phyloP scores from a whole-genome alignment of 2,113 vertebrate genomes.

The Coptodon rendalli region DNA sequence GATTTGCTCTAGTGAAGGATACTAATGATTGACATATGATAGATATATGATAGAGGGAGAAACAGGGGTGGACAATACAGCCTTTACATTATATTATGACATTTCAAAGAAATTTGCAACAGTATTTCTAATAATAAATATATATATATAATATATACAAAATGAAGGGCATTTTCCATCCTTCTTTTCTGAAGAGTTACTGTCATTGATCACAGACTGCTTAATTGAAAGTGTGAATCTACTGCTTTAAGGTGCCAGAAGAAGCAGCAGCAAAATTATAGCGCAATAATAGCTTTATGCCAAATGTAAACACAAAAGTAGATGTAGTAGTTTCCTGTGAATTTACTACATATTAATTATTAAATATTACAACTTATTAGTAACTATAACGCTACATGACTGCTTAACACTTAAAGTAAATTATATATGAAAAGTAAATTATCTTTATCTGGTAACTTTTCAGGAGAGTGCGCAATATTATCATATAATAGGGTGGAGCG shows the following conservation, averaged over 20 bases:
- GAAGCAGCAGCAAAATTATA: neutral
- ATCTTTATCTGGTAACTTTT: neutral
- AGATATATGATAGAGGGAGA: neutral
- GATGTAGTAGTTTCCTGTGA: neutral
- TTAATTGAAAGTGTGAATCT: neutral
- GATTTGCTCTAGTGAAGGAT: neutral
- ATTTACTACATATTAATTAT: neutral
- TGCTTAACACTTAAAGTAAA: neutral
- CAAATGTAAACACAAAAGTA: neutral
- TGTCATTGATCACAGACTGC: neutral
- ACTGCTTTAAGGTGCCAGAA: neutral
- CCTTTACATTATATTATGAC: neutral
- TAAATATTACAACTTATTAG: neutral
- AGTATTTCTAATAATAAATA: neutral
- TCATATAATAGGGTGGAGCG: neutral
- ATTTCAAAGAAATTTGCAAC: neutral
- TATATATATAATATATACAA: too few relatives aligned
- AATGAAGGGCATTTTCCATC: neutral
- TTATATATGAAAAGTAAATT: neutral
- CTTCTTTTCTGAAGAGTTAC: neutral
- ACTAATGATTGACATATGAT: neutral
- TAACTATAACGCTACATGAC: neutral
- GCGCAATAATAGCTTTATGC: neutral
- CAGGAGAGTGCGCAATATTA: neutral
- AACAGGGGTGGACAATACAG: neutral